These are phyloP conservation scores for Stenichneumon culpator DNA, from an alignment of 2,888 invertebrate genomes.

Conservation along the genomic window DNA sequence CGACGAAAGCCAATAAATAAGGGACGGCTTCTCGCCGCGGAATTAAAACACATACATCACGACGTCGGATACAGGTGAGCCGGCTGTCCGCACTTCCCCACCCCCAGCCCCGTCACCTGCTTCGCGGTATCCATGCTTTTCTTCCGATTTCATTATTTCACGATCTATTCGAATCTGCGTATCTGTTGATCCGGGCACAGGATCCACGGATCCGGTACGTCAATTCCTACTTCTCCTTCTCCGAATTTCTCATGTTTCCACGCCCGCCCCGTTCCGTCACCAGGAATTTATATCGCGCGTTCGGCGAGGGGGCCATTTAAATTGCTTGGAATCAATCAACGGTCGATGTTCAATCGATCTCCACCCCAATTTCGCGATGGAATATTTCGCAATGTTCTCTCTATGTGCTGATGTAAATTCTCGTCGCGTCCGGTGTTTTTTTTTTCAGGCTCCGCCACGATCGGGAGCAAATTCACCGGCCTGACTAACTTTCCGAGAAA, in stretches of 20 bases:
- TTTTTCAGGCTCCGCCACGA: not conserved
- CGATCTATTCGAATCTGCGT: constrained; percentile 15
- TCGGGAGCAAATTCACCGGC: no score
- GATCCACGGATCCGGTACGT: not conserved
- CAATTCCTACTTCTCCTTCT: constrained; percentile 26
- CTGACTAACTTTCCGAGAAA: no score
- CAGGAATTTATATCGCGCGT: constrained; percentile 62
- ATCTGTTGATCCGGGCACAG: not conserved
- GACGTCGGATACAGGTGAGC: constrained; percentile 72
- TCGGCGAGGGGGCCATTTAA: constrained; percentile 41
- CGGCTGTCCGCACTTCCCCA: constrained; percentile 70
- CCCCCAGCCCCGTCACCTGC: constrained; percentile 43
- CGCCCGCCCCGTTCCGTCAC: constrained; percentile 48
- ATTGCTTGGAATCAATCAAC: constrained; percentile 66
- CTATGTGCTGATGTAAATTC: not conserved
- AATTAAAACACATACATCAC: constrained; percentile 83
- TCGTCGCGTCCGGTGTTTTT: not conserved
- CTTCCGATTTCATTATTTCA: constrained; percentile 26
- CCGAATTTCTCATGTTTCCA: constrained; percentile 15
- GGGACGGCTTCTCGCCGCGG: constrained; percentile 77
- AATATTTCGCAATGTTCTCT: not conserved
- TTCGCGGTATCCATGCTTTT: constrained; percentile 49
- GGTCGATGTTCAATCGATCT: constrained; percentile 45
- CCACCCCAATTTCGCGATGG: not conserved
- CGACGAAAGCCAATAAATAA: constrained; percentile 82